Evolutionary conservation across 2,113 vertebrate genomes (phyloP), one percentile per base, ranked within the genome.

Genomic region (Plecotus auritus): DNA sequence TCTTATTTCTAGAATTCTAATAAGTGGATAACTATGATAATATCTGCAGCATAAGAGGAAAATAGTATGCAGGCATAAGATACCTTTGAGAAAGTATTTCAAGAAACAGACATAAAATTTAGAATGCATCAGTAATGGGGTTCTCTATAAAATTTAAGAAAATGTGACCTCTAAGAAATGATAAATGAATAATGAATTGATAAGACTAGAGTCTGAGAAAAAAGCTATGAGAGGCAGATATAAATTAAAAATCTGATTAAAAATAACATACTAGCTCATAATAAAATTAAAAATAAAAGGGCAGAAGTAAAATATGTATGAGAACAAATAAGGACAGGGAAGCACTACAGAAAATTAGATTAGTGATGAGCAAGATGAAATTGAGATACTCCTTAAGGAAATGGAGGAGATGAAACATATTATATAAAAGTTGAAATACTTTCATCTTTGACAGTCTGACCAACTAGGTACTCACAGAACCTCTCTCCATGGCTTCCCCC

Each of bases 291-390:
- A 92, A 74, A 74, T 89, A 76, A 92, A 72, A 85, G 69, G 35
- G 20, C 72, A 93, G 45, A 90, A 91, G 37, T 85, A 88, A 97
- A 95, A 85, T 93, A 67, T 85, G 51, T 61, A 81, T 70, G 67
- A 90, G 85, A 93, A 92, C 80, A 97, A 93, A 67, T 54, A 93
- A 87, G 32, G 77, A 81, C 42, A 93, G 51, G 81, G 61, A 90
- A 26, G 14, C 37, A 81, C n/a, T 67, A 74, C 30, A 67, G 70
- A 96, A 85, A 93, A 95, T 96, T 90, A 90, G 92, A 94, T 88
- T 51, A 91, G 66, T 73, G 59, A 85, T 85, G 85, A 80, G 16
- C 66, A 67, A 67, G 56, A 87, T 49, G 51, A 93, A 95, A 14
- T 82, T 88, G 54, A 81, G 49, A 40, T 54, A 84, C 18, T 67